Conservation (phyloP, 2,888 invertebrate species). For the Campopleginae sp. region DNA sequence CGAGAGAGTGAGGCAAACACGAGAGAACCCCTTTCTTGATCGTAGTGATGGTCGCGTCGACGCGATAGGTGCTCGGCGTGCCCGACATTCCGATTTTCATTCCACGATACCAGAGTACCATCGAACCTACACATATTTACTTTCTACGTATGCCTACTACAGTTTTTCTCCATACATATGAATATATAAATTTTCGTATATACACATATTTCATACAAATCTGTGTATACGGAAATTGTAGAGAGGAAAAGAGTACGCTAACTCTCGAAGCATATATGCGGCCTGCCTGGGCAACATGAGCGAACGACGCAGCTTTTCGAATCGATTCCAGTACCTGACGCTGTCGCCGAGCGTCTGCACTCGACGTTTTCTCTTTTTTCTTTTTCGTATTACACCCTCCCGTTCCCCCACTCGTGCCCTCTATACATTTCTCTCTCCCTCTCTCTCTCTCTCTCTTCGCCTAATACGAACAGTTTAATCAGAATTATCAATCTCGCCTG, state of each 20-base stretch:
- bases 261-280: constrained; percentile 38
- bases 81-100: constrained; percentile 71
- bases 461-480: constrained; percentile 4
- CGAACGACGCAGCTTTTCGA: constrained; percentile 54
- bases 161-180: not conserved
- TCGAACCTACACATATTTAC: constrained; percentile 9
- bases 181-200: not conserved
- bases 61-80: constrained; percentile 62
- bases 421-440: constrained; percentile 6
- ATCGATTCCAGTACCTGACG: constrained; percentile 53
- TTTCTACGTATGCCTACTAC: not conserved
- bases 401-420: not conserved
- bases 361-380: constrained; percentile 41
- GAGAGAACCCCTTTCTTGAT: constrained; percentile 35
- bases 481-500: not conserved
- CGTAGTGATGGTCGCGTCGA: constrained; percentile 56
- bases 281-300: constrained; percentile 30
- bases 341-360: constrained; percentile 55
- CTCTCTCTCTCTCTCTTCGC: not conserved
- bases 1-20: constrained; percentile 37
- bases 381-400: constrained; percentile 4
- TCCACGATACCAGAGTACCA: constrained; percentile 57
- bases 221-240: constrained; percentile 41
- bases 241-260: constrained; percentile 30
- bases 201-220: constrained; percentile 12